Evolutionary conservation across 2,888 invertebrate genomes (phyloP), one percentile per base, ranked within the genome.

Genomic region (Resseliella maxima): DNA sequence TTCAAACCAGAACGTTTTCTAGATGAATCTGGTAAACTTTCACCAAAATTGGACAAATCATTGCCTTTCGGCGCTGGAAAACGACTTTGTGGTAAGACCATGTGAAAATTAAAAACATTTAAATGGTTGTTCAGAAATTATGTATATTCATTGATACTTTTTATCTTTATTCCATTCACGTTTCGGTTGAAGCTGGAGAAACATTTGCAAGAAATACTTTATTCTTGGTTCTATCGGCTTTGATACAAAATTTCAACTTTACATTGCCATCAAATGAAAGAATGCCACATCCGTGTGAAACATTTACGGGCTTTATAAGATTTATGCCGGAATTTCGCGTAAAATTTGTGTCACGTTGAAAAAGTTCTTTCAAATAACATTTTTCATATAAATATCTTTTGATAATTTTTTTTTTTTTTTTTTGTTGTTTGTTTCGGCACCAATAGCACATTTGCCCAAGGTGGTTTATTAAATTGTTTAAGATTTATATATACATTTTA

Each of bases 1-100:
- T 95, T 95, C 89, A 90, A 93, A 0, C 95, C 95, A 0, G 94
- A 95, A 88, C 91, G 95, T 41, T 95, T 94, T 89, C 90, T 95
- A 3, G 91, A 92, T 36, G 91, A 90, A 0, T 87, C 93, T 36
- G 94, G 94, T 0, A 89, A 92, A 87, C 89, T 95, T 1, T 90
- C 90, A 81, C 88, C 93, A 0, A 92, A 92, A 50, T 92, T 92
- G 87, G 95, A 95, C 88, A 91, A 92, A 54, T 92, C 93, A 0
- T 88, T 95, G 64, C 93, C 94, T 0, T 95, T 95, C 89, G 94
- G 95, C 83, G 93, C 93, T 88, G 94, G 95, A 0, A 93, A 93
- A 88, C 92, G 95, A 45, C 90, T 95, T 0, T 95, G 95, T 88
- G 41, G 12, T 8, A 41, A 41, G n/a, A n/a, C n/a, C n/a, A n/a